These are phyloP conservation scores for Petrophora chlorosata DNA, from an alignment of 2,888 invertebrate genomes.

Conservation along the genomic window DNA sequence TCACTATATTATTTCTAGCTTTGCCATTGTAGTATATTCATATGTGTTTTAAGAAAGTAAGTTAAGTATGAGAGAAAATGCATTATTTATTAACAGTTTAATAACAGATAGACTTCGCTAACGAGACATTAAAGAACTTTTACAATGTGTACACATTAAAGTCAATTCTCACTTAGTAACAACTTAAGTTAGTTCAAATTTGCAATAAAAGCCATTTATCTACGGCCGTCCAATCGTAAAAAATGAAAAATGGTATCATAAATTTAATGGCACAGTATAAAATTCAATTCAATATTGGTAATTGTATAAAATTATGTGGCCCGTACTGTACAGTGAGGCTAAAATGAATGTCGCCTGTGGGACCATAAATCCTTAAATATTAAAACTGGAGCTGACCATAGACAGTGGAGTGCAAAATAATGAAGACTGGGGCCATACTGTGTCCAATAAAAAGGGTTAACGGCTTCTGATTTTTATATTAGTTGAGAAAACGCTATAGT, in stretches of 20 bases:
- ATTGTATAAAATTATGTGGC: constrained; percentile 49
- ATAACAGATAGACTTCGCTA: too few relatives aligned
- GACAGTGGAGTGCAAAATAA: constrained; percentile 50
- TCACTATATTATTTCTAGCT: too few relatives aligned
- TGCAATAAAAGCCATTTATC: constrained; percentile 22
- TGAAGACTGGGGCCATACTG: constrained; percentile 51
- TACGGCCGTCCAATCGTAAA: constrained; percentile 24
- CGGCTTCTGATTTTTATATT: constrained; percentile 26
- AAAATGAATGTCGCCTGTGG: constrained; percentile 72
- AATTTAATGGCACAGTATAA: constrained; percentile 35
- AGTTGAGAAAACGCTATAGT: too few relatives aligned
- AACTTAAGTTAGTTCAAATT: constrained; percentile 7
- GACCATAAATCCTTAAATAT: constrained; percentile 76
- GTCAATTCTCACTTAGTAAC: constrained; percentile 10
- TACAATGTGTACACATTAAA: not conserved
- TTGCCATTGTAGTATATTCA: too few relatives aligned
- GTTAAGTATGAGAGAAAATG: too few relatives aligned
- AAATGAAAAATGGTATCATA: constrained; percentile 30
- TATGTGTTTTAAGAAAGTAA: too few relatives aligned
- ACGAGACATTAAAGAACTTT: too few relatives aligned
- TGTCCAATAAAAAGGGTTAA: constrained; percentile 38
- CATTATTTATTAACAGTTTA: too few relatives aligned
- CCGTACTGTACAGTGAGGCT: constrained; percentile 54
- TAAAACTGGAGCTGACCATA: constrained; percentile 70
- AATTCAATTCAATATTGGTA: constrained; percentile 47